Evolutionary conservation across 2,888 invertebrate genomes (phyloP).

Genomic region (Macrosoma leucophasiata): DNA sequence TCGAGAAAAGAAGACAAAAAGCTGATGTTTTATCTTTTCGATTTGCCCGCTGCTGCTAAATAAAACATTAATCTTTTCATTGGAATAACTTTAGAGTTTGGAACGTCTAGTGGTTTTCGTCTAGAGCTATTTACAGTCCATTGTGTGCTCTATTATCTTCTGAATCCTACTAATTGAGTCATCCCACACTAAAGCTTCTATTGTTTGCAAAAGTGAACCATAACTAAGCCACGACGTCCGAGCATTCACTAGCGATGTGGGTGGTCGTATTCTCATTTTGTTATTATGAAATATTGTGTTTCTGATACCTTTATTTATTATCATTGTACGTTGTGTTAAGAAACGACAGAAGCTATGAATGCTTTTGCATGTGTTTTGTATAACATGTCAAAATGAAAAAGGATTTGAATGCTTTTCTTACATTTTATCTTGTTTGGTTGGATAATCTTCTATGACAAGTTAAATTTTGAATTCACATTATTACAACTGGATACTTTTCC

Average conservation of each 20-base stretch:
- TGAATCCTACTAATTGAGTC: slow-evolving; percentile 65
- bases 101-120: slow-evolving; percentile 27
- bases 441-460: too few relatives aligned
- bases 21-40: slow-evolving; percentile 16
- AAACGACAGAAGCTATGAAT: too few relatives aligned
- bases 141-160: slow-evolving; percentile 55
- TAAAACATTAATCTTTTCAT: slow-evolving; percentile 28
- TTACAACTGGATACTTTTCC: too few relatives aligned
- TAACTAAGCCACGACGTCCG: slow-evolving; percentile 42
- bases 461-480: too few relatives aligned
- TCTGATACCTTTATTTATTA: too few relatives aligned
- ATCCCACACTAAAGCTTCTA: slow-evolving; percentile 57
- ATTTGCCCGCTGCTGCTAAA: slow-evolving; percentile 15
- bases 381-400: too few relatives aligned
- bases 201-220: slow-evolving; percentile 69
- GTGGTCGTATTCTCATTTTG: slow-evolving; percentile 44
- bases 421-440: too few relatives aligned
- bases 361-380: too few relatives aligned
- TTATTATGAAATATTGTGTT: slow-evolving; percentile 25
- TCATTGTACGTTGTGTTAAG: too few relatives aligned
- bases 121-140: slow-evolving; percentile 54
- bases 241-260: slow-evolving; percentile 39
- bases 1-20: slow-evolving; percentile 31
- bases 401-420: too few relatives aligned
- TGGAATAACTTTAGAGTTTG: slow-evolving; percentile 19